phyloP scores from a whole-genome alignment of 2,888 invertebrate genomes.

The Cartodere bifasciata region DNA sequence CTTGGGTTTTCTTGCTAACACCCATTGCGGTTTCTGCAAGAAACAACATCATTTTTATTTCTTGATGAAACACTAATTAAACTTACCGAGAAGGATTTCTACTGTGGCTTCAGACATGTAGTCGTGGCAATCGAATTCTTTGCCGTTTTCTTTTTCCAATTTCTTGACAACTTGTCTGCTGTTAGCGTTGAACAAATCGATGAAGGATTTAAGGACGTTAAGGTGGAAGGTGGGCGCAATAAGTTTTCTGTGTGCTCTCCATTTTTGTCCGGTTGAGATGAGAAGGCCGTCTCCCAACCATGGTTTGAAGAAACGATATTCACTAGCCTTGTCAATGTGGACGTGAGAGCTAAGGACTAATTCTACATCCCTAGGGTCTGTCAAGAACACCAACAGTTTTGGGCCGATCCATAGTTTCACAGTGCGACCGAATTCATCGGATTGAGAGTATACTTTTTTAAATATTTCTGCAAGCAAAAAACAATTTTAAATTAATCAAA shows the following conservation, averaged over 20 bases:
- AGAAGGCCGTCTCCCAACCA: conserved; percentile 75
- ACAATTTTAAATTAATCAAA: conserved; percentile 1
- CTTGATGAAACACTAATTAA: background rate
- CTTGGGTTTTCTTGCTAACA: conserved; percentile 70
- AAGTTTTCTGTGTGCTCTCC: conserved; percentile 73
- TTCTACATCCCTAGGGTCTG: conserved; percentile 67
- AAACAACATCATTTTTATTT: background rate
- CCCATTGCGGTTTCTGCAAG: conserved; percentile 76
- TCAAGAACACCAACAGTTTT: conserved; percentile 58
- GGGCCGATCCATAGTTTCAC: conserved; percentile 68
- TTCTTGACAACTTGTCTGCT: conserved; percentile 61
- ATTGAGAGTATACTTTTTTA: conserved; percentile 42
- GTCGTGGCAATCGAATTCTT: conserved; percentile 66
- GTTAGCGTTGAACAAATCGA: conserved; percentile 74
- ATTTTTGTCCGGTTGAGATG: conserved; percentile 74
- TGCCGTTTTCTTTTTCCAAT: conserved; percentile 55
- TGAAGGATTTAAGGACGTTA: conserved; percentile 76
- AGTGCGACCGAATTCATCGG: conserved; percentile 43
- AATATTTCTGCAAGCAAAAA: conserved; percentile 52
- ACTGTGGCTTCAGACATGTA: conserved; percentile 79
- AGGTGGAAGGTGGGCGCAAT: conserved; percentile 82
- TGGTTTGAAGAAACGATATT: conserved; percentile 70
- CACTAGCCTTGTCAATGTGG: conserved; percentile 67
- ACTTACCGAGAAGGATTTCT: conserved; percentile 60
- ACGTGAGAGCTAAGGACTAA: conserved; percentile 66